A percentile compares a stretch with the other conserved stretches of the same genome.
These are phyloP conservation scores for Campopleginae sp. DNA, from an alignment of 2,888 invertebrate genomes.

Conservation along the genomic window DNA sequence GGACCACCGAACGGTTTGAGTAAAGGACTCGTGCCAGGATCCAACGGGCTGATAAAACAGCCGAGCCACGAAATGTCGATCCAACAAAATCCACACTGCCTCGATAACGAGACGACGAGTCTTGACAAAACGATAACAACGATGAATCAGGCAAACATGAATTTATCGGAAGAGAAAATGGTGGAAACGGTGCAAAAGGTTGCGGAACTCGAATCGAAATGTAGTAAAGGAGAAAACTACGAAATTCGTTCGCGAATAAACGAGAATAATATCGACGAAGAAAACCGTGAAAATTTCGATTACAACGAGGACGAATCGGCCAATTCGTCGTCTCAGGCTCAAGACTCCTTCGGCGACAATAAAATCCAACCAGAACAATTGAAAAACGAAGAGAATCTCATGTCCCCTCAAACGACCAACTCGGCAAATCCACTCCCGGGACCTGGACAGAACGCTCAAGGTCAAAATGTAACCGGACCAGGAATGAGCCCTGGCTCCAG, in stretches of 20 bases:
- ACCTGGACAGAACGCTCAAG: slow-evolving; percentile 69
- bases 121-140: slow-evolving; percentile 75
- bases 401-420: slow-evolving; percentile 36
- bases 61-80: slow-evolving; percentile 68
- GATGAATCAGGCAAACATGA: slow-evolving; percentile 79
- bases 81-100: slow-evolving; percentile 48
- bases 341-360: slow-evolving; percentile 61
- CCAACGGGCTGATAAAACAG: slow-evolving; percentile 76
- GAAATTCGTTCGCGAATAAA: slow-evolving; percentile 48
- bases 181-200: slow-evolving; percentile 41
- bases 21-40: slow-evolving; percentile 73
- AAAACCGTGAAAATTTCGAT: slow-evolving; percentile 45
- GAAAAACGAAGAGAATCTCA: slow-evolving; percentile 40
- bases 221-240: slow-evolving; percentile 57
- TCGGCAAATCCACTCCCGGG: slow-evolving; percentile 67
- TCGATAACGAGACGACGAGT: slow-evolving; percentile 64
- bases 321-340: slow-evolving; percentile 39
- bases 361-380: slow-evolving; percentile 58
- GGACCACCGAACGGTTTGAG: slow-evolving; percentile 77
- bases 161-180: slow-evolving; percentile 73
- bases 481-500: slow-evolving; percentile 86
- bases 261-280: slow-evolving; percentile 61
- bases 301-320: slow-evolving; percentile 17
- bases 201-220: slow-evolving; percentile 49
- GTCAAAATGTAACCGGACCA: slow-evolving; percentile 66